phyloP scores from a whole-genome alignment of 2,888 invertebrate species.

The Nipponacmea schrenckii region DNA sequence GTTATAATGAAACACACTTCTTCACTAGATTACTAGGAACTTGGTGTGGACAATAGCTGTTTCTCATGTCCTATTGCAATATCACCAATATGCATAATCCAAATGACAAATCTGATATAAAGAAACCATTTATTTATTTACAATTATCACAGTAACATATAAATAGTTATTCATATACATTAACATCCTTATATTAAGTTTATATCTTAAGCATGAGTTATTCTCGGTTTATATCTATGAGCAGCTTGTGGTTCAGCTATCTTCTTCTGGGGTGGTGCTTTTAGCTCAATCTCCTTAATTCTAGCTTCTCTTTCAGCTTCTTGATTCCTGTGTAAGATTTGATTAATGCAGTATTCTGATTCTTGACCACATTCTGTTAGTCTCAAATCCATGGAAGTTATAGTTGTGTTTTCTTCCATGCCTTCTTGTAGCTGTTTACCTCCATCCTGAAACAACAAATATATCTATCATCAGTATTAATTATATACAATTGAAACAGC shows the following conservation, averaged over 20 bases:
- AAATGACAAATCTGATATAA: too few relatives aligned
- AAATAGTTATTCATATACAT: neutral
- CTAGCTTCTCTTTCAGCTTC: conserved; percentile 59
- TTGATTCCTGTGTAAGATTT: conserved; percentile 63
- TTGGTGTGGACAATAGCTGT: too few relatives aligned
- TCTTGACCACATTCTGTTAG: conserved; percentile 68
- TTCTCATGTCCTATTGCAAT: too few relatives aligned
- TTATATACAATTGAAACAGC: neutral
- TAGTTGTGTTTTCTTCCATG: conserved; percentile 65
- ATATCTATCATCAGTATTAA: neutral
- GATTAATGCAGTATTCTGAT: conserved; percentile 67
- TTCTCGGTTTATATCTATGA: conserved; percentile 45
- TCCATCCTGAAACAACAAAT: conserved; percentile 60
- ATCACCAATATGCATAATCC: too few relatives aligned
- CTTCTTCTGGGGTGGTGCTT: conserved; percentile 37
- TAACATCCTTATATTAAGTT: neutral
- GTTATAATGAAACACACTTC: too few relatives aligned
- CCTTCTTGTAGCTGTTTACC: conserved; percentile 68
- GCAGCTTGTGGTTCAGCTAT: conserved; percentile 53
- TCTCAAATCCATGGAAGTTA: conserved; percentile 65
- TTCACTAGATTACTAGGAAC: too few relatives aligned
- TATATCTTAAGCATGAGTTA: neutral
- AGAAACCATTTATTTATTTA: too few relatives aligned
- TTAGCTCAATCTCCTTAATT: conserved; percentile 37
- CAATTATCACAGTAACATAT: too few relatives aligned